Conservation (phyloP, 2,113 vertebrate species). For the Menura novaehollandiae region DNA sequence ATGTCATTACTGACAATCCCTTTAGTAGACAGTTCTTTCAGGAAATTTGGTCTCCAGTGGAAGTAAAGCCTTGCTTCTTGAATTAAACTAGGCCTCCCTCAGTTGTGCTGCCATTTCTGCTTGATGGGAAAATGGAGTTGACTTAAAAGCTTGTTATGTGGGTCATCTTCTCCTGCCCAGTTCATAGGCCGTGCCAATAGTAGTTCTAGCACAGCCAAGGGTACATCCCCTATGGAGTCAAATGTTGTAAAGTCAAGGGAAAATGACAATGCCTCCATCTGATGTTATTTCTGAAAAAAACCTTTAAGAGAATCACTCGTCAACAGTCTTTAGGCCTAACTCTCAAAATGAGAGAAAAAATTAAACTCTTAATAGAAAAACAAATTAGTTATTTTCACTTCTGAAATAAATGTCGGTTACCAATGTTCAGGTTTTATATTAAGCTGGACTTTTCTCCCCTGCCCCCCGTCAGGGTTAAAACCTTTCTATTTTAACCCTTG, state of each 20-base stretch:
- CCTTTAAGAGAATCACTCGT: background rate
- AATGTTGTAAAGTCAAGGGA: background rate
- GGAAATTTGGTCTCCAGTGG: background rate
- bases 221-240: background rate
- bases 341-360: background rate
- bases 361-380: background rate
- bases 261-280: background rate
- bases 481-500: background rate
- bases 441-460: background rate
- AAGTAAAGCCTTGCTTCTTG: background rate
- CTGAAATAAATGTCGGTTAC: background rate
- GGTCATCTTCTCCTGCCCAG: background rate
- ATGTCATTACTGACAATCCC: background rate
- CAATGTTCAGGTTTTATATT: background rate
- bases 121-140: background rate
- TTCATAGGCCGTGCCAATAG: background rate
- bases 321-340: background rate
- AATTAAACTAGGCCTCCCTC: background rate
- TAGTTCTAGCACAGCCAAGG: background rate
- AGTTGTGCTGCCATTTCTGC: background rate
- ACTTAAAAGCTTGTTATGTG: background rate
- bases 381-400: background rate
- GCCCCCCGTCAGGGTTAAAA: background rate
- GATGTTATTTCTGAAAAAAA: background rate
- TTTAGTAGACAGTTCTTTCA: background rate